phyloP scores from a whole-genome alignment of 2,888 invertebrate species.

The Plebejus melissa region DNA sequence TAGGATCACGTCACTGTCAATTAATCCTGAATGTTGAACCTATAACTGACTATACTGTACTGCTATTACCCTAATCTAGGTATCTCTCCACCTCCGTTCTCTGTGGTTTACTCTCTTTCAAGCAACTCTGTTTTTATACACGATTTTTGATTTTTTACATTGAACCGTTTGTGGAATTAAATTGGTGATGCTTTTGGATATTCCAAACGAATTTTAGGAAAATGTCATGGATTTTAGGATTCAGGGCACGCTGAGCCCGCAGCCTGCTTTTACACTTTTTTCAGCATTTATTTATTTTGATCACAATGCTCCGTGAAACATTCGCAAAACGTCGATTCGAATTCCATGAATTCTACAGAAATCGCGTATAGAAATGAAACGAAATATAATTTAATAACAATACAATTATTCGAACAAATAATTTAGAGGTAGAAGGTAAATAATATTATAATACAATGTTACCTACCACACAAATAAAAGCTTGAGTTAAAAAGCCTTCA shows the following conservation, averaged over 20 bases:
- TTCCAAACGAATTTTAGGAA: not conserved
- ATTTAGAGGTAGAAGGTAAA: too few relatives aligned
- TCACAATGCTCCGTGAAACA: not conserved
- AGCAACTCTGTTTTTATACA: too few relatives aligned
- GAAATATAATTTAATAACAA: not conserved
- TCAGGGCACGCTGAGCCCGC: not conserved
- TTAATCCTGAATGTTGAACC: too few relatives aligned
- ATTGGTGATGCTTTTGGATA: not conserved
- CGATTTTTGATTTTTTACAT: not conserved
- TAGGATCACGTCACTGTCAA: too few relatives aligned
- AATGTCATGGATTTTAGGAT: not conserved
- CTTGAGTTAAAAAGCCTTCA: too few relatives aligned
- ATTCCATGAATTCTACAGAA: not conserved
- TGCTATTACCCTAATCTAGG: too few relatives aligned
- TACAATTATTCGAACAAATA: not conserved
- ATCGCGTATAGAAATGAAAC: not conserved
- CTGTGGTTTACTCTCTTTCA: too few relatives aligned
- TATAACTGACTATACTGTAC: too few relatives aligned
- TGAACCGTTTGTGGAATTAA: not conserved
- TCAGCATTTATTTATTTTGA: conserved; percentile 8
- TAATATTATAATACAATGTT: too few relatives aligned
- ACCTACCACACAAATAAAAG: too few relatives aligned
- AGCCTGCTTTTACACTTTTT: not conserved
- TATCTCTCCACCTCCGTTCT: too few relatives aligned
- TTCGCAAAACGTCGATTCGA: not conserved